phyloP scores from a whole-genome alignment of 2,888 invertebrate species.

The Lycaena phlaeas region DNA sequence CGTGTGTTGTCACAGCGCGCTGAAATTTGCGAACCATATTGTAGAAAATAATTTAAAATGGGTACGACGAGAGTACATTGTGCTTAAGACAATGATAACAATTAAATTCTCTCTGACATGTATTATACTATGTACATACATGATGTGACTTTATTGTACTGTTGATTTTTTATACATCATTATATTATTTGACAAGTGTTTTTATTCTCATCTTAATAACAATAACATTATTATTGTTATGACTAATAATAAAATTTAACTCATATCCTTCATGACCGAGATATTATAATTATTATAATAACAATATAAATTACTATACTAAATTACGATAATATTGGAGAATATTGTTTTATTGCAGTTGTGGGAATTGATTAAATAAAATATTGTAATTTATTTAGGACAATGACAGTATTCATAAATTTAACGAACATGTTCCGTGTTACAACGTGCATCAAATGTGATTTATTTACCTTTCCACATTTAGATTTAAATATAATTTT shows the following conservation, averaged over 20 bases:
- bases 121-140: slow-evolving; percentile 29
- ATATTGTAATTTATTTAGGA: slow-evolving; percentile 31
- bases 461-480: slow-evolving; percentile 23
- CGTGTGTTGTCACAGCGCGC: background rate
- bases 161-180: slow-evolving; percentile 51
- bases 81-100: slow-evolving; percentile 25
- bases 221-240: slow-evolving; percentile 37
- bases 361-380: slow-evolving; percentile 55
- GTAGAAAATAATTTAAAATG: slow-evolving; percentile 48
- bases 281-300: slow-evolving; percentile 39
- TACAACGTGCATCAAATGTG: slow-evolving; percentile 19
- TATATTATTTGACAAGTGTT: slow-evolving; percentile 47
- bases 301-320: slow-evolving; percentile 29
- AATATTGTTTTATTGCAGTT: slow-evolving; percentile 38
- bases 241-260: slow-evolving; percentile 41
- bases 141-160: slow-evolving; percentile 56
- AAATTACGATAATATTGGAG: slow-evolving; percentile 24
- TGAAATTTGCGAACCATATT: slow-evolving; percentile 35
- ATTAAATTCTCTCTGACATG: slow-evolving; percentile 17
- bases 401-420: slow-evolving; percentile 23
- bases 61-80: slow-evolving; percentile 43
- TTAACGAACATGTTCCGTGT: slow-evolving; percentile 21
- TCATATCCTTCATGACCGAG: slow-evolving; percentile 55
- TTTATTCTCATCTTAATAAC: slow-evolving; percentile 46
- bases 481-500: slow-evolving; percentile 31